These are phyloP conservation scores for Cyclina sinensis DNA, from an alignment of 1,140 invertebrate genomes.

Conservation along the genomic window DNA sequence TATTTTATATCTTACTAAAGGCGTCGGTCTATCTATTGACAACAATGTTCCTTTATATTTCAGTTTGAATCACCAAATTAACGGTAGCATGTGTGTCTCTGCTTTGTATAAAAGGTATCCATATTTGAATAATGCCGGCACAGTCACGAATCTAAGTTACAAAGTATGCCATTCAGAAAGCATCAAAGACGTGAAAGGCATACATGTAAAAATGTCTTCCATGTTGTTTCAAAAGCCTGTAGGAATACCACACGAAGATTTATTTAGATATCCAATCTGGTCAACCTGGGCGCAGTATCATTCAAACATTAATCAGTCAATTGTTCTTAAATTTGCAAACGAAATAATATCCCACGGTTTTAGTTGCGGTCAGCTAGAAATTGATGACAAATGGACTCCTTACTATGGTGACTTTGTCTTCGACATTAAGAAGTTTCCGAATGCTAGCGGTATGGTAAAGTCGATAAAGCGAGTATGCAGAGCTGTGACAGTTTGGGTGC, in stretches of 20 bases:
- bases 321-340: constrained; percentile 91
- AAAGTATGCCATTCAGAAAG: constrained; percentile 71
- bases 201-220: constrained; percentile 75
- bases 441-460: constrained; percentile 89
- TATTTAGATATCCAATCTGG: constrained; percentile 94
- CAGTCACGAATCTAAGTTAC: constrained; percentile 73
- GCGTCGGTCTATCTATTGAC: constrained; percentile 81
- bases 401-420: constrained; percentile 96
- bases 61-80: constrained; percentile 75
- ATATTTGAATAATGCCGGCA: constrained; percentile 57
- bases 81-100: constrained; percentile 75
- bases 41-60: constrained; percentile 80
- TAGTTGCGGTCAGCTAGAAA: constrained; percentile 93
- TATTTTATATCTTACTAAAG: constrained; percentile 81
- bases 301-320: constrained; percentile 89
- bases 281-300: constrained; percentile 96
- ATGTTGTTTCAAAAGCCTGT: constrained; percentile 72
- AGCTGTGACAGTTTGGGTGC: constrained; percentile 94
- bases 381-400: constrained; percentile 96
- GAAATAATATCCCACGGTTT: constrained; percentile 91
- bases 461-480: constrained; percentile 90
- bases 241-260: constrained; percentile 90
- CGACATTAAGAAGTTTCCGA: constrained; percentile 91
- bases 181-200: constrained; percentile 66
- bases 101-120: constrained; percentile 72